Conservation (phyloP, 1,140 invertebrate genomes). For the Lethocerus indicus region DNA sequence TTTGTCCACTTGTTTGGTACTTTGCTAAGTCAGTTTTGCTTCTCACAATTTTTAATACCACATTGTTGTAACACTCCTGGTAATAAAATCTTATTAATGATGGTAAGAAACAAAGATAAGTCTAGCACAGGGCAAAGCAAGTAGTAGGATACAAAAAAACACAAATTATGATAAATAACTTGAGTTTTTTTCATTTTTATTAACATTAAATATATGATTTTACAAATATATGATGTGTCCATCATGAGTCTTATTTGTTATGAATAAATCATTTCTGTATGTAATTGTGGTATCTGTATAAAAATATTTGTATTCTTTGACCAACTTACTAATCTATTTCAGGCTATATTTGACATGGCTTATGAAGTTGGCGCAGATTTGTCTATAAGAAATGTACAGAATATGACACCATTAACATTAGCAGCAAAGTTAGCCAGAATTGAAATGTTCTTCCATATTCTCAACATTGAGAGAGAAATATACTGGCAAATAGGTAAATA, state of each 20-base stretch:
- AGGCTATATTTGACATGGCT: conserved; percentile 88
- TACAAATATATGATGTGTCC: too few species aligned
- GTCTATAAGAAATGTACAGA: conserved; percentile 66
- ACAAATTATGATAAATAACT: too few species aligned
- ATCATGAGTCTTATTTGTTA: neutral
- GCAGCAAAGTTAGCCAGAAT: conserved; percentile 83
- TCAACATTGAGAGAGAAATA: conserved; percentile 86
- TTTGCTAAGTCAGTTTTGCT: neutral
- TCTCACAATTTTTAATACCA: too few species aligned
- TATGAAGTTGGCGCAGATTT: conserved; percentile 80
- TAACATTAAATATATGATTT: too few species aligned
- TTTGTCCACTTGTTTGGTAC: neutral
- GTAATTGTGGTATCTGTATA: neutral
- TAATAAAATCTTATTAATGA: too few species aligned
- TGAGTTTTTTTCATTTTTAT: too few species aligned
- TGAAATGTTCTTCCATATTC: conserved; percentile 90
- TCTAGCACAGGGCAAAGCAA: too few species aligned
- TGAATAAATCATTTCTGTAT: neutral
- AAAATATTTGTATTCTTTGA: too few species aligned
- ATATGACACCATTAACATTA: conserved; percentile 82
- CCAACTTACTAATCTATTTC: too few species aligned
- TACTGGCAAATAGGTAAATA: conserved; percentile 81
- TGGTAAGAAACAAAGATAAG: too few species aligned
- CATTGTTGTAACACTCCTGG: too few species aligned
- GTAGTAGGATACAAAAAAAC: too few species aligned